Evolutionary conservation across 2,113 vertebrate genomes (phyloP).

Genomic region (Carassius gibelio): DNA sequence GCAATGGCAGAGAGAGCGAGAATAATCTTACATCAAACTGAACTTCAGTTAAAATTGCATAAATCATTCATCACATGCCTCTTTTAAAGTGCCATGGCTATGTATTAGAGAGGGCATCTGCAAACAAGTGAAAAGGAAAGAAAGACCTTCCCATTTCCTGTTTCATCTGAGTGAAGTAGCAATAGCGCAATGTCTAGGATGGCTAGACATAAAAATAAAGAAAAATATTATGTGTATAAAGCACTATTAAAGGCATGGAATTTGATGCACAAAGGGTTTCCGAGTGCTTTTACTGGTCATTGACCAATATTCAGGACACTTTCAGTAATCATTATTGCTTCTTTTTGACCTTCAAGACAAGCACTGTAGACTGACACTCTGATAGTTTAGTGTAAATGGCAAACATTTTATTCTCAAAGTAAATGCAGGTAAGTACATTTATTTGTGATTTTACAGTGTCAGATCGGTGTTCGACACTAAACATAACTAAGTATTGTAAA

Average conservation of each 20-base stretch:
- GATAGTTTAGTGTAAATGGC: too few species aligned
- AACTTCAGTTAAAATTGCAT: conserved; percentile 57
- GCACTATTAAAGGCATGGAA: background rate
- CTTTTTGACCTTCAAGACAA: conserved; percentile 4
- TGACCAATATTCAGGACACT: background rate
- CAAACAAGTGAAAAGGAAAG: conserved; percentile 41
- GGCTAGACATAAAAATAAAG: background rate
- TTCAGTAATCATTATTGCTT: background rate
- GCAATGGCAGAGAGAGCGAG: conserved; percentile 67
- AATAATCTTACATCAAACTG: conserved; percentile 47
- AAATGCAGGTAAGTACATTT: too few species aligned
- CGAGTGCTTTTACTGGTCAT: background rate
- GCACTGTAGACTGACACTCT: background rate
- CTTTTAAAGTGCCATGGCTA: conserved; percentile 59
- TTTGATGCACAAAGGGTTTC: background rate
- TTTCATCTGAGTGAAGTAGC: conserved; percentile 29
- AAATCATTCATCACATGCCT: conserved; percentile 54
- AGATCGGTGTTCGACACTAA: too few species aligned
- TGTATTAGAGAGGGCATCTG: conserved; percentile 52
- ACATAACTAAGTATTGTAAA: too few species aligned
- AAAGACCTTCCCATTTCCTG: conserved; percentile 20
- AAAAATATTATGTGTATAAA: background rate
- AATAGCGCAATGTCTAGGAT: conserved; percentile 20
- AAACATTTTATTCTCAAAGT: too few species aligned
- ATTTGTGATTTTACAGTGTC: too few species aligned